phyloP scores from a whole-genome alignment of 2,888 invertebrate species.

The Rugalucina vietnamica region DNA sequence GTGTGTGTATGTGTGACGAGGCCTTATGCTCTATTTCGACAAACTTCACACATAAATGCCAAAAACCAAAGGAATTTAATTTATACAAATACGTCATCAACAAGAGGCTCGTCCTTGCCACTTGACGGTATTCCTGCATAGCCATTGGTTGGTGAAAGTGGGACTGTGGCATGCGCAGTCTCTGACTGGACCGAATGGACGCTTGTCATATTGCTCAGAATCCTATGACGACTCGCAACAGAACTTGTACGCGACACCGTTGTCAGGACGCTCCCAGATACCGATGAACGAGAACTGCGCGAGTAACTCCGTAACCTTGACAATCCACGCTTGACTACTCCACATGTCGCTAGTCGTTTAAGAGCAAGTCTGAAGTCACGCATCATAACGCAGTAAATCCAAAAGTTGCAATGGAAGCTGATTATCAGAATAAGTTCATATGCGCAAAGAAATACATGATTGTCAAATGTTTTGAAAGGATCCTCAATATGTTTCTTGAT shows the following conservation, averaged over 20 bases:
- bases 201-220: conserved; percentile 46
- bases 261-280: conserved; percentile 18
- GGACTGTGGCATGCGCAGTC: conserved; percentile 28
- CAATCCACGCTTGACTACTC: background rate
- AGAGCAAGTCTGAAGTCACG: conserved; percentile 43
- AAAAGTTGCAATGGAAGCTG: conserved; percentile 53
- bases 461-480: background rate
- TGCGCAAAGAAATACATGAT: conserved; percentile 34
- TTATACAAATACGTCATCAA: background rate
- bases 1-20: no score
- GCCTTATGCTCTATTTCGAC: no score
- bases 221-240: conserved; percentile 39
- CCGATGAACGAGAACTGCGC: conserved; percentile 3
- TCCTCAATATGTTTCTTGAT: background rate
- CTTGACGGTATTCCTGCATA: background rate
- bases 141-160: conserved; percentile 11
- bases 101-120: background rate
- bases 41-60: no score
- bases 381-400: conserved; percentile 62
- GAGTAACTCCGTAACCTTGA: conserved; percentile 23
- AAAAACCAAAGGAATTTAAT: no score
- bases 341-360: conserved; percentile 16
- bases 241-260: conserved; percentile 46
- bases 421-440: conserved; percentile 45
- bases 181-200: conserved; percentile 49